Evolutionary conservation across 2,797 vertebrate genomes (phyloP).

Genomic region (Lemur catta): DNA sequence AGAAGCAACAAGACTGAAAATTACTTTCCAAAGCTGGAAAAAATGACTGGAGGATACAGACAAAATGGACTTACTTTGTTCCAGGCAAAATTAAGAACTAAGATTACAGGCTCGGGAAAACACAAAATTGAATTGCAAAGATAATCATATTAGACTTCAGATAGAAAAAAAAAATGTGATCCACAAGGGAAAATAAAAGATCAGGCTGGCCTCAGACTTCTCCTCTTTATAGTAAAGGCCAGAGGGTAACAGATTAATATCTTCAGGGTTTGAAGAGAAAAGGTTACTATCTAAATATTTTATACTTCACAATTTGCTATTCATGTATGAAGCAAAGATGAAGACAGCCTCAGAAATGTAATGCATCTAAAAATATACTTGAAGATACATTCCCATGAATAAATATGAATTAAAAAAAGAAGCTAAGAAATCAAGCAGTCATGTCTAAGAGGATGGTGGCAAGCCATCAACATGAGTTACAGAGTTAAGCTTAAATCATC

Average conservation of each 20-base stretch:
- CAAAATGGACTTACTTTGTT: background rate
- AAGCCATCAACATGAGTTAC: background rate
- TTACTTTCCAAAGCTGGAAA: constrained; percentile 6
- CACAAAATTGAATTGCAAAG: background rate
- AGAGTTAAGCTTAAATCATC: background rate
- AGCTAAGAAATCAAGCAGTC: background rate
- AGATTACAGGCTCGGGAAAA: background rate
- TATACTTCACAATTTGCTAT: background rate
- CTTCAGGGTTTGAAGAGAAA: background rate
- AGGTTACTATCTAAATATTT: background rate
- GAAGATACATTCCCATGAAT: background rate
- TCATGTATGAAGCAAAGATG: background rate
- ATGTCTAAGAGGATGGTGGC: background rate
- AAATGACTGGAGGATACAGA: background rate
- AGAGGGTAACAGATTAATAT: background rate
- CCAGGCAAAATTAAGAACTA: constrained; percentile 33
- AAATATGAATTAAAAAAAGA: background rate
- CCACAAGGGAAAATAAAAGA: background rate
- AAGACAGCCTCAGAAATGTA: background rate
- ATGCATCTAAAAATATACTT: background rate
- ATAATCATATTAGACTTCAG: background rate
- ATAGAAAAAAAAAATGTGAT: background rate
- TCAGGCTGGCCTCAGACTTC: background rate
- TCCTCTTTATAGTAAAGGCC: background rate
- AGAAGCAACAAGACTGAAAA: constrained; percentile 41